Base-by-base conservation (phyloP, 2,113 vertebrate genomes). In the Psittacus erithacus region DNA sequence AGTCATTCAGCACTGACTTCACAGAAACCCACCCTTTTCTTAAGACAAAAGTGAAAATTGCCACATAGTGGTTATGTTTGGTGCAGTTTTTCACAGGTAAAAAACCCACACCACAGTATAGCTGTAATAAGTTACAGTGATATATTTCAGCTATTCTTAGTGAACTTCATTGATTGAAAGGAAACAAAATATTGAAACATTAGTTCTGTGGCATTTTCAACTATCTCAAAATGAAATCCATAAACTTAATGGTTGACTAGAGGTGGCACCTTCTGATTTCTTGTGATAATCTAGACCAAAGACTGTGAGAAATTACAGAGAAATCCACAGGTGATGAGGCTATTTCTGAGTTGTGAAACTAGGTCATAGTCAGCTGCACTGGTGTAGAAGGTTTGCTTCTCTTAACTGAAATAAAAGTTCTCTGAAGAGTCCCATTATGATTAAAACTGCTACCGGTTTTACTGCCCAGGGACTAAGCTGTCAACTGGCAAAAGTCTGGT, bases 321-420 rank as follows among this genome's bases (percentile, higher is more conserved):
- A 35, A 69, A 60, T 64, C 23, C 6, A 2, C 79, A 59, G 63
- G 63, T 98, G 97, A 98, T 18, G 97, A 98, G 69, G 98, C 97
- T 93, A 95, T 98, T 93, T 98, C 98, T 29, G 96, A 98, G 94
- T 95, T 98, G 75, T 98, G 98, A 67, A 98, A 98, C 91, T 98
- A 98, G 33, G 95, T 98, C 65, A 98, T 92, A 18, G 97, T 98
- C 87, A 98, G 97, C 76, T 98, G 98, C 0, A 92, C 97, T 82
- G 98, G 97, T 27, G 65, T 92, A 14, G 98, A 79, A 16, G 98
- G 78, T 98, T 98, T 88, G 97, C 91, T 35, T 96, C 97, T 71
- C 97, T 98, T 78, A 98, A 97, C 46, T 96, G 97, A 64, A 98
- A 90, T 97, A 98, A 98, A 94, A 98, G 95, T 76, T 97, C 97